A percentile compares a stretch with the other conserved stretches of the same genome.
These are phyloP conservation scores for Falco columbarius DNA, from an alignment of 2,797 vertebrate genomes.

Conservation along the genomic window DNA sequence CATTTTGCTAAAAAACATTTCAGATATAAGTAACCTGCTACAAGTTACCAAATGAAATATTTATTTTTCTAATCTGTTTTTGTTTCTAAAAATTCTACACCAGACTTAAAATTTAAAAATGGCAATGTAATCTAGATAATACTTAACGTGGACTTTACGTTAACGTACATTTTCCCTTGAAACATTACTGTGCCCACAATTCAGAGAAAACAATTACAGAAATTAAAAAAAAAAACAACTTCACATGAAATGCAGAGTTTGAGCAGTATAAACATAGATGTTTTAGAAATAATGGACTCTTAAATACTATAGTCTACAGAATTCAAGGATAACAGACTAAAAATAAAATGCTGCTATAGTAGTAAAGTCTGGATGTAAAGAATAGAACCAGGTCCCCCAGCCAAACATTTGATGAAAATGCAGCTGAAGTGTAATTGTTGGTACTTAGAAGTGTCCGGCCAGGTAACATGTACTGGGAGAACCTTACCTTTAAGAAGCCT, in stretches of 20 bases:
- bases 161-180: neutral
- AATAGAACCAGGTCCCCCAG: neutral
- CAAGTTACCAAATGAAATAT: neutral
- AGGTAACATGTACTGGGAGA: neutral
- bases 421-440: neutral
- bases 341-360: neutral
- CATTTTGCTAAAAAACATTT: neutral
- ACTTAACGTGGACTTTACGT: neutral
- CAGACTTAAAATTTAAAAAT: neutral
- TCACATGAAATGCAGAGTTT: neutral
- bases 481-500: neutral
- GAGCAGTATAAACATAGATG: neutral
- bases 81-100: neutral
- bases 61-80: neutral
- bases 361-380: neutral
- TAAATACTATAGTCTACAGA: neutral
- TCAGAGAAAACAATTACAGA: neutral
- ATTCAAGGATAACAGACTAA: neutral
- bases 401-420: neutral
- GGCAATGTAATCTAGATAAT: neutral
- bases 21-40: neutral
- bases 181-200: neutral
- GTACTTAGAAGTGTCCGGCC: accelerated
- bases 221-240: neutral
- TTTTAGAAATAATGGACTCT: neutral